phyloP scores from a whole-genome alignment of 64 coral and sea anemone species.

The Dendronephthya gigantea region DNA sequence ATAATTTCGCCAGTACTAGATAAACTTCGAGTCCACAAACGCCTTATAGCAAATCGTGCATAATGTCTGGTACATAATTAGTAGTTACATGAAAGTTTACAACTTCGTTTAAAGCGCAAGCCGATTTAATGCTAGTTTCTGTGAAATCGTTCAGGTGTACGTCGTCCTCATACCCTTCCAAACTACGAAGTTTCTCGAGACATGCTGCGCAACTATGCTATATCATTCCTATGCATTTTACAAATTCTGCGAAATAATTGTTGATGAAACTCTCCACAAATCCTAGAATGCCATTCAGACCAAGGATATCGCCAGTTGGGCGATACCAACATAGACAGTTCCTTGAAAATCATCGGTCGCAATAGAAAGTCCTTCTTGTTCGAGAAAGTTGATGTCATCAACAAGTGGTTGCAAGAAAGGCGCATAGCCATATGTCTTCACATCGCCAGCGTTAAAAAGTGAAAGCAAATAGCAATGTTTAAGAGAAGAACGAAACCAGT shows the following conservation, averaged over 20 bases:
- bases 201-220: not conserved
- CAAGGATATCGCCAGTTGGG: not conserved
- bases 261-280: not conserved
- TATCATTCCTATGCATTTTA: not conserved
- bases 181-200: not conserved
- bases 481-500: not conserved
- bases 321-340: not conserved
- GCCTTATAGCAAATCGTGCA: not conserved
- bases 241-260: not conserved
- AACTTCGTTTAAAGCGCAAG: not conserved
- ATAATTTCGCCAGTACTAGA: not conserved
- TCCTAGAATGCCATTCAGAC: not conserved
- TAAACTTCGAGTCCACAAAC: not conserved
- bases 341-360: not conserved
- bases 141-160: not conserved
- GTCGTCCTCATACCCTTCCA: not conserved
- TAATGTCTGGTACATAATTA: conserved; percentile 4
- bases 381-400: not conserved
- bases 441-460: not conserved
- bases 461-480: not conserved
- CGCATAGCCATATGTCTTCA: not conserved
- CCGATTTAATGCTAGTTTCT: not conserved
- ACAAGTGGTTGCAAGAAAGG: not conserved
- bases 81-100: not conserved
- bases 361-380: not conserved